phyloP scores from a whole-genome alignment of 2,888 invertebrate species.

The Pseudococcus longispinus region DNA sequence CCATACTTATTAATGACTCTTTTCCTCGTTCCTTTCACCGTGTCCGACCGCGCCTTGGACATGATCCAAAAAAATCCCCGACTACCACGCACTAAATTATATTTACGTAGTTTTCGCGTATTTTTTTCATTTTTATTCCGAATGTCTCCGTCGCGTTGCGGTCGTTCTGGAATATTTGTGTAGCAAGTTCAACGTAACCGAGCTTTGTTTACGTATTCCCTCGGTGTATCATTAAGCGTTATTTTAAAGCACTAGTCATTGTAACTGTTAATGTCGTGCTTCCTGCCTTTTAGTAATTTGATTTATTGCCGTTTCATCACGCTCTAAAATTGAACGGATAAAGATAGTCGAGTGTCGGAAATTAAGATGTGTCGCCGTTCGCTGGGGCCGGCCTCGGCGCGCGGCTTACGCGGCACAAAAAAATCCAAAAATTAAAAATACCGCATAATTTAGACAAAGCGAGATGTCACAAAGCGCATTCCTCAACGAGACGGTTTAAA shows the following conservation, averaged over 20 bases:
- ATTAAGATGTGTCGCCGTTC: background rate
- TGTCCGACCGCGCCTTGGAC: background rate
- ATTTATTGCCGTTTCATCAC: conserved; percentile 25
- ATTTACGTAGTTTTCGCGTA: conserved; percentile 2
- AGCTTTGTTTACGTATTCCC: conserved; percentile 24
- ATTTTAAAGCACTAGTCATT: conserved; percentile 32
- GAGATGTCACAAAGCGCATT: background rate
- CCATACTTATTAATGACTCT: background rate
- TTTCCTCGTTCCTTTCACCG: conserved; percentile 13
- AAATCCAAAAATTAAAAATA: conserved; percentile 11
- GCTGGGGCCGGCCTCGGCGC: background rate
- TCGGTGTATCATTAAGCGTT: conserved; percentile 3
- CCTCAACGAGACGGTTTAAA: background rate
- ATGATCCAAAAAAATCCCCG: background rate
- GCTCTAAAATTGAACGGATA: conserved; percentile 26
- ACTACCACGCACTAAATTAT: conserved; percentile 27
- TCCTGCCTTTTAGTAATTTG: conserved; percentile 33
- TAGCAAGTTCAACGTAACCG: conserved; percentile 31
- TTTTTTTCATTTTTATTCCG: background rate
- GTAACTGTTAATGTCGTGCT: conserved; percentile 31
- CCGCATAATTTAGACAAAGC: background rate
- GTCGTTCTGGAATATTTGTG: conserved; percentile 16
- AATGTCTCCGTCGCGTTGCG: background rate
- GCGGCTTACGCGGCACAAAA: background rate
- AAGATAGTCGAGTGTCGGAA: conserved; percentile 19